Evolutionary conservation across 2,888 invertebrate species (phyloP), one percentile per base, ranked within the genome.

Genomic region (Tolmerus cingulatus): DNA sequence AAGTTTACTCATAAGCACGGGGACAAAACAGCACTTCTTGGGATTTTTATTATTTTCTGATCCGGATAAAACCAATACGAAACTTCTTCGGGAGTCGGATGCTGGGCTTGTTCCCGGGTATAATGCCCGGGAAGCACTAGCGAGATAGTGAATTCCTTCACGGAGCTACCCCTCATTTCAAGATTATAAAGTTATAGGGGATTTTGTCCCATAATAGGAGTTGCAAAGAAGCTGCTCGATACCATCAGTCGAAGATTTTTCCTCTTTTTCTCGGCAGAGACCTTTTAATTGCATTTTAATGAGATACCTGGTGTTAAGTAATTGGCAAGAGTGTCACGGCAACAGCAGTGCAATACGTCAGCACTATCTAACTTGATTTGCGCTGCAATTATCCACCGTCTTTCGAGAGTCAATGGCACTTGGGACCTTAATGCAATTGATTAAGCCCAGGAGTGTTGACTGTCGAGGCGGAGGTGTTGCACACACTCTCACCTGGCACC

Each of bases 21-120:
- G 46, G 74, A 74, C 74, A 74, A 74, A 27, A 85, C 46, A 27
- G 23, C n/a, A 43, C 74, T 74, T 74, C 74, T 43, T 74, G 30
- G 37, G 43, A 85, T 43, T 85, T 74, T 85, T 74, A 85, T 85
- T 74, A 85, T 85, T 85, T 85, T 85, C 74, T 85, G 74, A 85
- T 85, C 74, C 85, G 74, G 74, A 85, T 74, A 85, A 43, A 82
- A 74, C 74, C 74, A 46, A 74, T 85, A 43, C 85, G 43, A 79
- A 85, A 23, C 74, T 74, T 43, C n/a, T 74, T 30, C 74, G 1
- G 16, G 9, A 19, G 82, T 3, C 5, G 30, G 51, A 51, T 51
- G 51, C 51, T 51, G n/a, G 12, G 16, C n/a, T 51, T 66, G 23
- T 66, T 23, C 57, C 57, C 57, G 5, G 51, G 16, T 51, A 23